Evolutionary conservation across 2,888 invertebrate species (phyloP).

Genomic region (Pyrocoelia pectoralis): DNA sequence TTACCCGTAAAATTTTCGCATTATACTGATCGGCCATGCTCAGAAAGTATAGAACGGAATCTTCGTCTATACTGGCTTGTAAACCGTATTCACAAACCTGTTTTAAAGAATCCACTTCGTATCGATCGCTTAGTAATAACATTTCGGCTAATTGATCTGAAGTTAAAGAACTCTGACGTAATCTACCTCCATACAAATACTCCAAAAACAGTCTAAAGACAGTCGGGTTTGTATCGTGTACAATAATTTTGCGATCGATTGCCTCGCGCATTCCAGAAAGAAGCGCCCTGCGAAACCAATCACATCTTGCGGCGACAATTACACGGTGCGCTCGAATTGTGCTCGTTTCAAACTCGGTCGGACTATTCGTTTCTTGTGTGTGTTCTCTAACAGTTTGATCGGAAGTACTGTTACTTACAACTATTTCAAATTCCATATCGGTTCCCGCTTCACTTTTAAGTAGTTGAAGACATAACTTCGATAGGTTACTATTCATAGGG

Average conservation of each 20-base stretch:
- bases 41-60: slow-evolving; percentile 69
- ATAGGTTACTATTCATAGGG: slow-evolving; percentile 65
- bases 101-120: slow-evolving; percentile 70
- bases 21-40: slow-evolving; percentile 74
- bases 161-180: slow-evolving; percentile 59
- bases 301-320: slow-evolving; percentile 72
- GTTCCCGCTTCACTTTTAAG: slow-evolving; percentile 64
- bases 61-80: slow-evolving; percentile 67
- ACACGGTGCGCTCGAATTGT: slow-evolving; percentile 69
- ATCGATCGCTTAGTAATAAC: slow-evolving; percentile 69
- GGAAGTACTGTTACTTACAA: slow-evolving; percentile 41
- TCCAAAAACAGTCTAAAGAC: slow-evolving; percentile 69
- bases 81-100: slow-evolving; percentile 69
- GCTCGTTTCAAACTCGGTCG: slow-evolving; percentile 50
- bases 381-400: slow-evolving; percentile 38
- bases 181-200: slow-evolving; percentile 70
- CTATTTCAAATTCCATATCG: slow-evolving; percentile 73
- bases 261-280: slow-evolving; percentile 76
- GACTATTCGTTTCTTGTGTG: slow-evolving; percentile 25
- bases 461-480: slow-evolving; percentile 66
- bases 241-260: slow-evolving; percentile 72
- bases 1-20: slow-evolving; percentile 65
- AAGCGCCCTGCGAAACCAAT: slow-evolving; percentile 74
- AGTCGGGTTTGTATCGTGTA: slow-evolving; percentile 70
- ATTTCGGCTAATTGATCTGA: slow-evolving; percentile 69